A percentile compares a stretch with the other conserved stretches of the same genome.
Conservation (phyloP, 2,888 invertebrate genomes). For the Heterodera filipjevi region DNA sequence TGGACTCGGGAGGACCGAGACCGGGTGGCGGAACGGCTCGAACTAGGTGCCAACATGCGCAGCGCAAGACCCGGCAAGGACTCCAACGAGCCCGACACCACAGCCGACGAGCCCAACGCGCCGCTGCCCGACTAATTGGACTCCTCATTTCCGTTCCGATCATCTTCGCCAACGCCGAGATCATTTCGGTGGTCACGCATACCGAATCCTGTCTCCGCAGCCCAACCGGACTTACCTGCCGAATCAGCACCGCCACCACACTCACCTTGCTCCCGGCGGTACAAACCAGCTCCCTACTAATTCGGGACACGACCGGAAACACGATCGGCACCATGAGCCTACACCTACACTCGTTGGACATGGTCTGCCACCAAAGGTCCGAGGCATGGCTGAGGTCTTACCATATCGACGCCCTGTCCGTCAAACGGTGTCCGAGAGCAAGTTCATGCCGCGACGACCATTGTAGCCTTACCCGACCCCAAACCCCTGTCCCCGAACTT, state of each 20-base stretch:
- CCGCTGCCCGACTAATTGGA: not conserved
- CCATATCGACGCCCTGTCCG: not conserved
- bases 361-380: not conserved
- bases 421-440: not conserved
- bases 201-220: not conserved
- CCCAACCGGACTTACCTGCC: not conserved
- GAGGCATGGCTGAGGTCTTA: not conserved
- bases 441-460: no score
- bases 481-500: not conserved
- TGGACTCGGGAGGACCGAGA: no score
- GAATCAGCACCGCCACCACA: not conserved
- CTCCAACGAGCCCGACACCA: not conserved
- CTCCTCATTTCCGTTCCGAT: not conserved
- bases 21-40: no score
- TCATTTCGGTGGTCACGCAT: not conserved
- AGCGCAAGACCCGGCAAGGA: not conserved
- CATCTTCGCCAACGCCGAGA: not conserved
- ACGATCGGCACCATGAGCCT: not conserved
- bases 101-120: not conserved
- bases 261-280: not conserved
- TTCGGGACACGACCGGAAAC: not conserved
- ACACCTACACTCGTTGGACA: not conserved
- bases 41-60: not conserved
- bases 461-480: not conserved
- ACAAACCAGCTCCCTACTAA: not conserved